Base-by-base conservation (phyloP, 2,797 vertebrate species). In the Chromis chromis region DNA sequence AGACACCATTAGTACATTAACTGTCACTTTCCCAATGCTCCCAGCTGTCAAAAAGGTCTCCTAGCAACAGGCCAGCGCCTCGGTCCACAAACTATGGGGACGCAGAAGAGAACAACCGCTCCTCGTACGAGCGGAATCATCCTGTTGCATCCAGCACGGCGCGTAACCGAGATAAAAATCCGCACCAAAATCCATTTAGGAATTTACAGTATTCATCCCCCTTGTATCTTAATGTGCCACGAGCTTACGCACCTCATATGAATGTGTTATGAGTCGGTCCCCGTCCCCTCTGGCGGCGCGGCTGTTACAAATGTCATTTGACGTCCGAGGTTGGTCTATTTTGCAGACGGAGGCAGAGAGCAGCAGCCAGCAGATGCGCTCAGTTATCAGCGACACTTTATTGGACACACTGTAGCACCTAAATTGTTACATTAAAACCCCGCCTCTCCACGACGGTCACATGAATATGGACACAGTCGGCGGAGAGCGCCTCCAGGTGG, bases 41-140 rank as follows among this genome's bases (percentile, higher is more conserved):
- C 77, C 84, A 86, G 89, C 93, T 93, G 91, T 93, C 91, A 93
- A 83, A n/a, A 77, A 70, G 77, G 91, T 94, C 82, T 94, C 94
- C 91, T 94, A 95, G 94, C 94, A 95, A 95, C 94, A 94, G 92
- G 90, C 89, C 89, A 92, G 89, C 92, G 91, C 91, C 91, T 92
- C 81, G 67, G 65, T 86, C 79, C 88, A 85, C 69, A 86, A 89
- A 87, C 84, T 72, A 61, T 4, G 22, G 31, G 68, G 54, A 73
- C 76, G 65, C 57, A 53, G 70, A 63, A 27, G 54, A 66, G 65
- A 60, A 33, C 58, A 68, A 61, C 59, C 80, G 72, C 59, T 70
- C 50, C 74, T 59, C 49, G 58, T 22, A 39, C 59, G 60, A 63
- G 52, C 68, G 21, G 2, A 40, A 54, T 62, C 70, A 78, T 70